These are phyloP conservation scores for Rhorus exstirpatorius DNA, from an alignment of 2,888 invertebrate species.

Conservation along the genomic window DNA sequence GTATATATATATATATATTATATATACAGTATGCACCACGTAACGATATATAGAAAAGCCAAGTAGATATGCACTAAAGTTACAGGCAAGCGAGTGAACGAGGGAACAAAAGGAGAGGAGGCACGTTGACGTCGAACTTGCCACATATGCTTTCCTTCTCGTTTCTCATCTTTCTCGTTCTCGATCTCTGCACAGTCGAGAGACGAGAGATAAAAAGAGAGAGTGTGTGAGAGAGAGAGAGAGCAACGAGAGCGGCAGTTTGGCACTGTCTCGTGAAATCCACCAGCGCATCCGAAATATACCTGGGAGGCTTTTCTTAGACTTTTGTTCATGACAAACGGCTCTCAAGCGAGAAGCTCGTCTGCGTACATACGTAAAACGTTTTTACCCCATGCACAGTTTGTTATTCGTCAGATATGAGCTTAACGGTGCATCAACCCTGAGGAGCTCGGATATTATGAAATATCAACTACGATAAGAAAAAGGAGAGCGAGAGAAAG, in stretches of 20 bases:
- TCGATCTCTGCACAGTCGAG: slow-evolving; percentile 49
- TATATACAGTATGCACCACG: not conserved
- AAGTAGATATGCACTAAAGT: slow-evolving; percentile 11
- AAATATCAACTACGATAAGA: not conserved
- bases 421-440: slow-evolving; percentile 32
- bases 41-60: slow-evolving; percentile 11
- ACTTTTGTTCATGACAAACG: slow-evolving; percentile 72
- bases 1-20: too few relatives aligned
- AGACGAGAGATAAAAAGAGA: not conserved
- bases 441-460: not conserved
- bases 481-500: not conserved
- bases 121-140: slow-evolving; percentile 50
- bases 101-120: slow-evolving; percentile 7
- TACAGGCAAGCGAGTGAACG: slow-evolving; percentile 9
- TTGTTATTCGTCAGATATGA: slow-evolving; percentile 36
- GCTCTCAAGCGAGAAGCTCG: slow-evolving; percentile 45
- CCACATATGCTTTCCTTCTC: slow-evolving; percentile 53
- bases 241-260: slow-evolving; percentile 44
- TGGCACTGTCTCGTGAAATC: slow-evolving; percentile 70
- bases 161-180: slow-evolving; percentile 30
- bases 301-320: slow-evolving; percentile 75
- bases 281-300: slow-evolving; percentile 71
- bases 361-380: not conserved
- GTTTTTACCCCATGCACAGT: slow-evolving; percentile 24
- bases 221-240: slow-evolving; percentile 43